Evolutionary conservation across 2,797 vertebrate species (phyloP), one percentile per base, ranked within the genome.

Genomic region (Ceryle rudis): DNA sequence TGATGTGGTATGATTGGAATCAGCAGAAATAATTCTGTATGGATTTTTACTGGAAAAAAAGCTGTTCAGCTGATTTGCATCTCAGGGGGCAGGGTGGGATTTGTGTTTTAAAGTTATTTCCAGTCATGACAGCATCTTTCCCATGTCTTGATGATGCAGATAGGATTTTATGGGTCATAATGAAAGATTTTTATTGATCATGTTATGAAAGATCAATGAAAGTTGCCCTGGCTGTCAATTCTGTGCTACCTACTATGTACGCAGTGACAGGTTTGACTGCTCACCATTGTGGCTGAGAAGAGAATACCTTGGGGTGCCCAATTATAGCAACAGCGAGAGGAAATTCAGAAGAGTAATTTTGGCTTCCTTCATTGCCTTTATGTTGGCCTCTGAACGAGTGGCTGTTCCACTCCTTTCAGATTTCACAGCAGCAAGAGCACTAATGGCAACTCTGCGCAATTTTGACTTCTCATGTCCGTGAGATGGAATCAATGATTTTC

Each of bases 271-370:
- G 81, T 75, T 94, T 86, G 84, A 95, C 81, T 93, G 66, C 82
- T 95, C 67, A 31, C 92, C 60, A 54, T 64, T 94, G 90, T 92
- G 90, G 60, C 58, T n/a, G 81, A 83, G 91, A 86, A 86, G 82
- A 90, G 84, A 95, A 80, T 93, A 93, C 89, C 89, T 93, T 13
- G 57, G 93, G 95, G 91, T 94, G 95, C 75, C 94, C 81, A 94
- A 72, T 96, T 95, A 96, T 11, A 95, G 78, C 52, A 86, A 85
- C 57, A 44, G 85, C 5, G 64, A 96, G 95, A 92, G 89, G 71
- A 86, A 95, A 96, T 95, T 97, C 88, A 77, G 94, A 95, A 69
- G 92, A 95, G 91, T 90, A 89, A 95, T 94, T 96, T 81, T 86
- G 90, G 71, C 66, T 96, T 96, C 90, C 81, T 89, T 94, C 91